Evolutionary conservation across 2,797 vertebrate genomes (phyloP).

Genomic region (Enteromius anoplus): DNA sequence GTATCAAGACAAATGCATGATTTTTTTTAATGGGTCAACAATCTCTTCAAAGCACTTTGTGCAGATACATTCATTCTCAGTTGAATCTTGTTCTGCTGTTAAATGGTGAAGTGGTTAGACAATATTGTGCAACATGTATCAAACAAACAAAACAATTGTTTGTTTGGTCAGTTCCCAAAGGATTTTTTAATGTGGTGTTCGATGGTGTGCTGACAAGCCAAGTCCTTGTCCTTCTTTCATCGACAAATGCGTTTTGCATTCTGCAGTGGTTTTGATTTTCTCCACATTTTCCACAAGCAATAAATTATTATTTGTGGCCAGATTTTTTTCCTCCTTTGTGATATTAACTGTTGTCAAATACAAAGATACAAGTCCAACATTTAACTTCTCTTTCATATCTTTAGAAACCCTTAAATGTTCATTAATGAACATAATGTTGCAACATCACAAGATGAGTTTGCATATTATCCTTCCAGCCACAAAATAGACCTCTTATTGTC

Average conservation of each 20-base stretch:
- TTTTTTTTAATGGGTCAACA: not conserved
- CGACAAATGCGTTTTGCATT: slow-evolving; percentile 48
- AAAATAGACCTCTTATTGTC: not conserved
- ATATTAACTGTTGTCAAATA: slow-evolving; percentile 3
- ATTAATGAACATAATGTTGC: not conserved
- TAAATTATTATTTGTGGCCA: slow-evolving; percentile 55
- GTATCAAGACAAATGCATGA: not conserved
- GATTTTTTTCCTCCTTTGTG: slow-evolving; percentile 41
- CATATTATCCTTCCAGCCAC: not conserved
- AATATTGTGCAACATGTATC: slow-evolving; percentile 14
- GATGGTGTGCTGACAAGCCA: slow-evolving; percentile 31
- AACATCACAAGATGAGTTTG: not conserved
- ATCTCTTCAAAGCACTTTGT: slow-evolving; percentile 17
- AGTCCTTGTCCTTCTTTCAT: slow-evolving; percentile 46
- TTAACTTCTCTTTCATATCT: not conserved
- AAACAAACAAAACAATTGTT: slow-evolving; percentile 43
- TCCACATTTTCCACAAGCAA: slow-evolving; percentile 43
- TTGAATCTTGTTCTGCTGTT: slow-evolving; percentile 22
- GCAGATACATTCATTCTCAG: slow-evolving; percentile 15
- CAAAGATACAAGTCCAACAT: slow-evolving; percentile 4
- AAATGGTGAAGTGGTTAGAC: slow-evolving; percentile 16
- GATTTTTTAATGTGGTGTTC: not conserved
- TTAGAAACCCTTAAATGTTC: not conserved
- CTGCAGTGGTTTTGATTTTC: slow-evolving; percentile 38
- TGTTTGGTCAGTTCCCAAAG: not conserved